Percentiles rank a stretch among this genome's conserved stretches.
These are phyloP conservation scores for Eulemur coronatus DNA, from an alignment of 2,797 vertebrate species.

Conservation along the genomic window DNA sequence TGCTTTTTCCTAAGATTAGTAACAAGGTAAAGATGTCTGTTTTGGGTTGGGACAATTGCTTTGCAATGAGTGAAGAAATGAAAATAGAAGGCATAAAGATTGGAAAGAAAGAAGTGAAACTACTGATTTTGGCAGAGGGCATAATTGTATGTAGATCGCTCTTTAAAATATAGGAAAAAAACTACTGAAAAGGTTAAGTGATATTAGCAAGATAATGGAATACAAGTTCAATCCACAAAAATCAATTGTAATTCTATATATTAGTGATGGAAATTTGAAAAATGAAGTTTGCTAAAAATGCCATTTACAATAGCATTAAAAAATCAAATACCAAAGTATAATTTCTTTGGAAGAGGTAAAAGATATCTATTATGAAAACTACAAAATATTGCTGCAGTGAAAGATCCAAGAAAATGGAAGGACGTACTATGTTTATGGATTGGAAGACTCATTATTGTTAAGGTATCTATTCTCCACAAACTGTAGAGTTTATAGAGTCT, in stretches of 20 bases:
- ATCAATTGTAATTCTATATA: not conserved
- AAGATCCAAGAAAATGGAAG: not conserved
- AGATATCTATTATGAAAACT: not conserved
- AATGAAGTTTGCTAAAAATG: not conserved
- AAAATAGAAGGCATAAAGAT: not conserved
- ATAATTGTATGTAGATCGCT: not conserved
- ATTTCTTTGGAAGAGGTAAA: not conserved
- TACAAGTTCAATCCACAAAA: not conserved
- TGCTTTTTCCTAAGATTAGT: not conserved
- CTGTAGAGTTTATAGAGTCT: not conserved
- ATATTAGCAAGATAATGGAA: not conserved
- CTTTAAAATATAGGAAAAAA: not conserved
- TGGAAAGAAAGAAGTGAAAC: not conserved
- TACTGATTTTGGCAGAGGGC: not conserved
- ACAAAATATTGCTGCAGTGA: not conserved
- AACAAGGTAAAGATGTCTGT: not conserved
- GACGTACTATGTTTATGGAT: not conserved
- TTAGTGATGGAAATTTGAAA: not conserved
- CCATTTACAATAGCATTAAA: not conserved
- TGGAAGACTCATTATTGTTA: not conserved
- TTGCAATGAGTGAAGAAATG: not conserved
- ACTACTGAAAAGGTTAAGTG: not conserved
- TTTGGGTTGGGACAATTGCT: not conserved
- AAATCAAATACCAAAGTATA: not conserved
- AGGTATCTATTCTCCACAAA: not conserved